Conservation (phyloP, 2,888 invertebrate species). For the Caenorhabditis plicata region DNA sequence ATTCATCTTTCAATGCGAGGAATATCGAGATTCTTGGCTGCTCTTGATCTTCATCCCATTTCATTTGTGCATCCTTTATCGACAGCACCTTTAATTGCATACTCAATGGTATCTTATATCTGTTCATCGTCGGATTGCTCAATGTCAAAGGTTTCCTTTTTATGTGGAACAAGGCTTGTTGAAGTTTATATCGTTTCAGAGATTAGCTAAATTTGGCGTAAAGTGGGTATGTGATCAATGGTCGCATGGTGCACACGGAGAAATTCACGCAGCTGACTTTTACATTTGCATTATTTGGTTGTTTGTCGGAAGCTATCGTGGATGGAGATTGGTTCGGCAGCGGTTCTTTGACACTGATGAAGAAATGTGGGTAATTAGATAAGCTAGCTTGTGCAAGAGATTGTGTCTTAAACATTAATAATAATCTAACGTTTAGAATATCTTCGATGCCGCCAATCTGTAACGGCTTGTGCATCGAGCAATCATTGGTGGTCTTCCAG, state of each 20-base stretch:
- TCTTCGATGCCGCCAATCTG: conserved; percentile 59
- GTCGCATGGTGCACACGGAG: conserved; percentile 13
- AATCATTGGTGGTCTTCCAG: conserved; percentile 58
- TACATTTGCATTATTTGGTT: conserved; percentile 46
- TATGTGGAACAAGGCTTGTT: too few species aligned
- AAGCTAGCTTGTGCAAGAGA: conserved; percentile 3
- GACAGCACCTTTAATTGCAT: conserved; percentile 42
- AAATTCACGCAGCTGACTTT: conserved; percentile 31
- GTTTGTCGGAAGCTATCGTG: conserved; percentile 40
- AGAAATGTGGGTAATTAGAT: too few species aligned
- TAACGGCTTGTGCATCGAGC: conserved; percentile 55
- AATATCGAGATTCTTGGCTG: conserved; percentile 56
- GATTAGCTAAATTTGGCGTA: conserved; percentile 24
- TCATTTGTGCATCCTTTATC: conserved; percentile 52
- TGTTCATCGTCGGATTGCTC: conserved; percentile 28
- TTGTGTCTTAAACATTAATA: neutral
- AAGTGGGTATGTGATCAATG: conserved; percentile 36
- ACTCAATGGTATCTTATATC: conserved; percentile 19
- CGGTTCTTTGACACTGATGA: conserved; percentile 44
- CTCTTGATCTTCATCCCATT: conserved; percentile 49
- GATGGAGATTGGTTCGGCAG: conserved; percentile 41
- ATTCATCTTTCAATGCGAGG: conserved; percentile 50
- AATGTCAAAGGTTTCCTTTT: too few species aligned
- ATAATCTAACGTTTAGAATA: conserved; percentile 43
- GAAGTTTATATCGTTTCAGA: conserved; percentile 1